Evolutionary conservation across 1,140 invertebrate genomes (phyloP).

Genomic region (Littorina saxatilis): DNA sequence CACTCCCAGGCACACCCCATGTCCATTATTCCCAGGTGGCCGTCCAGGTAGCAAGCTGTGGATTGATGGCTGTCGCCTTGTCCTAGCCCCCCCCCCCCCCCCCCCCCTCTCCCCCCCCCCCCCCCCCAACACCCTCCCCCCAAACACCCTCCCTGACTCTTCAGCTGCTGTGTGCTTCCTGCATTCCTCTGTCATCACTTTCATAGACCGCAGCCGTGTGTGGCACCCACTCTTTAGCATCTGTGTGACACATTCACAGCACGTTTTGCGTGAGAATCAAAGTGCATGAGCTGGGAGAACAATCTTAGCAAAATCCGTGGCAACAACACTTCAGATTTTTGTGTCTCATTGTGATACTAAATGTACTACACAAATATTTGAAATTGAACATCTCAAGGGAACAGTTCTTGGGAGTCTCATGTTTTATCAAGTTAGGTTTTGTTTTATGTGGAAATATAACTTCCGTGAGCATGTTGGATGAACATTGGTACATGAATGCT

Average conservation of each 20-base stretch:
- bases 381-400: too few relatives aligned
- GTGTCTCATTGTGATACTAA: too few relatives aligned
- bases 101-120: not conserved
- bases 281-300: not conserved
- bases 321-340: too few relatives aligned
- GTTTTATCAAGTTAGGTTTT: too few relatives aligned
- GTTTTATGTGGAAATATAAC: too few relatives aligned
- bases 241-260: too few relatives aligned
- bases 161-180: not conserved
- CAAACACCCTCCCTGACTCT: not conserved
- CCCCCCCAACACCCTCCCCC: not conserved
- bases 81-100: not conserved
- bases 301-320: not conserved
- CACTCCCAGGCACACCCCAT: not conserved
- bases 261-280: not conserved
- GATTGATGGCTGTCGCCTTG: not conserved
- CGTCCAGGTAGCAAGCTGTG: not conserved
- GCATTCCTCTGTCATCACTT: not conserved
- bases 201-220: not conserved
- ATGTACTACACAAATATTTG: too few relatives aligned
- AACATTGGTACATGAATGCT: too few relatives aligned
- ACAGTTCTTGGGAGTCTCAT: too few relatives aligned
- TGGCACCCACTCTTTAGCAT: not conserved
- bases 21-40: not conserved
- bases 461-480: too few relatives aligned